These are phyloP conservation scores for Diploscapter pachys DNA, from an alignment of 1,140 invertebrate species.

Conservation along the genomic window DNA sequence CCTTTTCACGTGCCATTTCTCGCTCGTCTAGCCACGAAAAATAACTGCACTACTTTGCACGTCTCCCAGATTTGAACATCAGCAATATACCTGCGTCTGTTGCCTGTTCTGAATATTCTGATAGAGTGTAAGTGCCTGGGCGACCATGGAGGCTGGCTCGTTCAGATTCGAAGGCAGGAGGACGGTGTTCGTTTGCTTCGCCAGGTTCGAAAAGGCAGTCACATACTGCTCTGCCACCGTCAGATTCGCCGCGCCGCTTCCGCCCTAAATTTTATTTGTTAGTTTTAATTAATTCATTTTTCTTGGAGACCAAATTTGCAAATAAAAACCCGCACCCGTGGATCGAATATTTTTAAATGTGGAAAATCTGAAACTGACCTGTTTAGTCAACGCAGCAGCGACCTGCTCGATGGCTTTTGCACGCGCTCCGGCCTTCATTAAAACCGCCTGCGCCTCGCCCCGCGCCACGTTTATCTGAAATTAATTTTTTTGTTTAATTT, in stretches of 20 bases:
- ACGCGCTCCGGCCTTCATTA: constrained; percentile 71
- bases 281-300: background rate
- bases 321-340: constrained; percentile 6
- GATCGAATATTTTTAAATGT: background rate
- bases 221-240: constrained; percentile 92
- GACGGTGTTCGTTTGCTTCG: constrained; percentile 87
- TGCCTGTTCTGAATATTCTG: constrained; percentile 25
- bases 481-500: constrained; percentile 61
- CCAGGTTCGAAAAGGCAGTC: constrained; percentile 83
- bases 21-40: too few species aligned
- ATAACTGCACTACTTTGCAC: too few species aligned
- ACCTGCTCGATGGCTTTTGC: constrained; percentile 57
- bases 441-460: constrained; percentile 71
- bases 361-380: constrained; percentile 37
- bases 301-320: background rate
- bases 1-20: too few species aligned
- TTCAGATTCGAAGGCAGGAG: constrained; percentile 84
- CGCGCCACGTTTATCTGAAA: constrained; percentile 80
- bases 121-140: constrained; percentile 50
- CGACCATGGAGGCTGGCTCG: constrained; percentile 69
- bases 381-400: constrained; percentile 16
- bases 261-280: constrained; percentile 2
- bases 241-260: constrained; percentile 74
- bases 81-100: background rate
- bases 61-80: too few species aligned